Percentiles rank a stretch among this genome's conserved stretches.
Conservation (phyloP, 1,140 invertebrate genomes). For the Tetramorium simillimum region DNA sequence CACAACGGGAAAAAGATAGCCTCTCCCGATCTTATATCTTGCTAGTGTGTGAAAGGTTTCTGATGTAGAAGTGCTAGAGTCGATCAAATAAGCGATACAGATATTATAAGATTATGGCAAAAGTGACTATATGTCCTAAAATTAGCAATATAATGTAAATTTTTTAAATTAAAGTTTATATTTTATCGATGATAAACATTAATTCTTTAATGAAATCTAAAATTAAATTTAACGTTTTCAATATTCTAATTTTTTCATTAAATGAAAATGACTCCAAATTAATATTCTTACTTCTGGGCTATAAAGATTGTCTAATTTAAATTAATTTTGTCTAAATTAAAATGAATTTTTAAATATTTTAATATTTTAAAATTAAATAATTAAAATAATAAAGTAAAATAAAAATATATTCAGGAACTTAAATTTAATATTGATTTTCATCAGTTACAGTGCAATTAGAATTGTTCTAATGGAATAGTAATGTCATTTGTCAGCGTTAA, state of each 20-base stretch:
- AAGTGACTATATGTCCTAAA: background rate
- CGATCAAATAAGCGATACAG: conserved; percentile 52
- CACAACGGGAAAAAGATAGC: conserved; percentile 41
- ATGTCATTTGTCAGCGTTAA: background rate
- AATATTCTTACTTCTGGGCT: background rate
- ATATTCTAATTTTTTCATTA: background rate
- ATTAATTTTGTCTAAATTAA: background rate
- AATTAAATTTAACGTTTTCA: background rate
- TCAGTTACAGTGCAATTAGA: background rate
- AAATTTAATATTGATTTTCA: background rate
- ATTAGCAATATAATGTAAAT: background rate
- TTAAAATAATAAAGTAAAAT: background rate
- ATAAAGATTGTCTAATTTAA: background rate
- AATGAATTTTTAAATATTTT: background rate
- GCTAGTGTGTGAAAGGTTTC: conserved; percentile 71
- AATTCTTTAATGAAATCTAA: background rate
- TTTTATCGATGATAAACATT: background rate
- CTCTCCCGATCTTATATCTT: conserved; percentile 43
- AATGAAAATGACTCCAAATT: background rate
- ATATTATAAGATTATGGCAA: conserved; percentile 57
- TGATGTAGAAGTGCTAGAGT: conserved; percentile 38
- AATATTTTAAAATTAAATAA: background rate
- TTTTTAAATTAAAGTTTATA: background rate
- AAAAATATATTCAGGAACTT: background rate
- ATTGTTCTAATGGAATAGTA: background rate